phyloP scores from a whole-genome alignment of 2,113 vertebrate genomes.

The Struthidea cinerea region DNA sequence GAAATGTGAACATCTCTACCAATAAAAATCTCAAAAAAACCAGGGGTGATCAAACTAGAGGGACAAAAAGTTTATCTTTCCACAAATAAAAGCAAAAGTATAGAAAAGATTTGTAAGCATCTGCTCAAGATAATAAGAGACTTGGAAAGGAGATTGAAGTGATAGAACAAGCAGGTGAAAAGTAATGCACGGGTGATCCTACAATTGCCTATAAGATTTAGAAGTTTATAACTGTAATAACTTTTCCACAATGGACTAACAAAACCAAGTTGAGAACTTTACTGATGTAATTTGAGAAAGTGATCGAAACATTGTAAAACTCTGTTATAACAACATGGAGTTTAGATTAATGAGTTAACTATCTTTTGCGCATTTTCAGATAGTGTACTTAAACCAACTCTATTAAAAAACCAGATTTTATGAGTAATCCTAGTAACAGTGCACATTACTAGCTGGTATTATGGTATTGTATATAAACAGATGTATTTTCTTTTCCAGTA shows the following conservation, averaged over 20 bases:
- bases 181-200: neutral
- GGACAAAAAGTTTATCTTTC: neutral
- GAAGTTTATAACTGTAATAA: neutral
- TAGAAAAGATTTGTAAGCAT: neutral
- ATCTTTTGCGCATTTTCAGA: neutral
- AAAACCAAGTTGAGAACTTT: neutral
- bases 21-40: neutral
- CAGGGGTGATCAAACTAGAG: neutral
- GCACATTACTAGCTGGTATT: neutral
- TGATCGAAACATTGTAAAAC: neutral
- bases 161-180: neutral
- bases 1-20: neutral
- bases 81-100: neutral
- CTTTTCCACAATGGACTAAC: neutral
- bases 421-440: neutral
- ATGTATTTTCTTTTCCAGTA: neutral
- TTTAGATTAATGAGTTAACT: neutral
- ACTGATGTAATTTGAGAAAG: neutral
- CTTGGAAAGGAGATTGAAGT: neutral
- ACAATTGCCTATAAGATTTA: neutral
- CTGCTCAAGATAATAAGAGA: neutral
- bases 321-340: neutral
- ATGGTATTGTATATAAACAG: neutral
- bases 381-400: neutral
- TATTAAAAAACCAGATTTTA: neutral